Conservation (phyloP, 2,113 vertebrate species). For the Ammodytes dubius region DNA sequence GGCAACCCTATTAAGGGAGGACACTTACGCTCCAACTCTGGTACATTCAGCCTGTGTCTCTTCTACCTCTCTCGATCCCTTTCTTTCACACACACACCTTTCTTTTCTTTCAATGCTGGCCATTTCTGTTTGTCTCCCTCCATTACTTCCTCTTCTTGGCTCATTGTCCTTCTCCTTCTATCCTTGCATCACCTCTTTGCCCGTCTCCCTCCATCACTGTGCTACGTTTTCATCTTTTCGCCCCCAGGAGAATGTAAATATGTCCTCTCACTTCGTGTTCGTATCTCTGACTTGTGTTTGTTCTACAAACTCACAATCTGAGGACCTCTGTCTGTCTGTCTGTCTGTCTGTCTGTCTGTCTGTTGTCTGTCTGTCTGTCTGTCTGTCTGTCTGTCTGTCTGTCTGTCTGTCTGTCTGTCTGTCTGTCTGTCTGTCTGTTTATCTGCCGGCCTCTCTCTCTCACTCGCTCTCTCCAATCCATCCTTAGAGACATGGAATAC, state of each 20-base stretch:
- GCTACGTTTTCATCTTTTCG: constrained; percentile 70
- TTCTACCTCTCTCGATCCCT: constrained; percentile 61
- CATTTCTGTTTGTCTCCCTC: constrained; percentile 78
- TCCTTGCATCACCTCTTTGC: constrained; percentile 73
- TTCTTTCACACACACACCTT: constrained; percentile 45
- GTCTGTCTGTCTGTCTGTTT: constrained; percentile 19
- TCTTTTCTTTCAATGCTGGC: constrained; percentile 66
- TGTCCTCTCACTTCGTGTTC: constrained; percentile 63
- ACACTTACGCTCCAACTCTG: constrained; percentile 81
- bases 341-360: constrained; percentile 12
- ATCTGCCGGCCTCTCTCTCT: neutral
- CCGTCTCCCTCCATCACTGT: constrained; percentile 64
- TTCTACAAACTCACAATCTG: constrained; percentile 39
- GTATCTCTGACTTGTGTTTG: constrained; percentile 61
- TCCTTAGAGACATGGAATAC: constrained; percentile 56
- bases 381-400: constrained; percentile 2
- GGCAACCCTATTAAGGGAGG: constrained; percentile 87
- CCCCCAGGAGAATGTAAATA: constrained; percentile 71
- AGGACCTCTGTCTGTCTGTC: constrained; percentile 5
- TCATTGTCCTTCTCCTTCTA: constrained; percentile 74
- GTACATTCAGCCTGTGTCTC: constrained; percentile 80
- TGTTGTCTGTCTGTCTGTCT: neutral
- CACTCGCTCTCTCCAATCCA: constrained; percentile 18
- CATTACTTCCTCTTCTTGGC: constrained; percentile 73
- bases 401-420: constrained; percentile 9